These are phyloP conservation scores for Gulo gulo DNA, from an alignment of 2,113 vertebrate genomes.

Conservation along the genomic window DNA sequence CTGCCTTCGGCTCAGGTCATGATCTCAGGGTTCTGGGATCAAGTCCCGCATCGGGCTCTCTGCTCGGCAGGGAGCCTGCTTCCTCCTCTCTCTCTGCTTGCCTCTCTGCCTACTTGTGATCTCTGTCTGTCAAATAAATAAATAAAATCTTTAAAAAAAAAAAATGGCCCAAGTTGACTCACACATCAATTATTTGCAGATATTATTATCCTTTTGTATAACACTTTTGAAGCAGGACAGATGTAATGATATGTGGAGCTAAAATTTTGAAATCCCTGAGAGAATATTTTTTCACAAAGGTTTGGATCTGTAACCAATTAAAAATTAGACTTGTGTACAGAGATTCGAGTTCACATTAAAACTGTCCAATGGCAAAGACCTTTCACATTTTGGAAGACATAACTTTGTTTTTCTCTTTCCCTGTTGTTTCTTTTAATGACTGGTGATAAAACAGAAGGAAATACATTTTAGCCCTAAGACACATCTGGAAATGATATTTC, in stretches of 20 bases:
- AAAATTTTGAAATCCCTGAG: background rate
- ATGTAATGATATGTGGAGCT: background rate
- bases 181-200: slow-evolving; percentile 36
- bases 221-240: slow-evolving; percentile 20
- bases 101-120: too few species aligned
- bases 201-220: slow-evolving; percentile 30
- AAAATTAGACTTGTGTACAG: slow-evolving; percentile 31
- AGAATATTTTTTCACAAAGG: background rate
- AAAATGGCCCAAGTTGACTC: slow-evolving; percentile 18
- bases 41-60: too few species aligned
- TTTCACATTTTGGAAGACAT: slow-evolving; percentile 53
- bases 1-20: too few species aligned
- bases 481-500: slow-evolving; percentile 70
- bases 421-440: slow-evolving; percentile 64
- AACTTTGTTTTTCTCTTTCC: slow-evolving; percentile 61
- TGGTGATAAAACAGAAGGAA: slow-evolving; percentile 68
- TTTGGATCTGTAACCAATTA: slow-evolving; percentile 60
- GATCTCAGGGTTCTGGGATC: too few species aligned
- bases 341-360: slow-evolving; percentile 54
- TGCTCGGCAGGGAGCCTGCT: too few species aligned
- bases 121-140: too few species aligned
- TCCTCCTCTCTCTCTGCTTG: too few species aligned
- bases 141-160: background rate
- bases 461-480: slow-evolving; percentile 47
- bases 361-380: slow-evolving; percentile 29